phyloP scores from a whole-genome alignment of 2,797 vertebrate species.

The Leptodactylus fallax region DNA sequence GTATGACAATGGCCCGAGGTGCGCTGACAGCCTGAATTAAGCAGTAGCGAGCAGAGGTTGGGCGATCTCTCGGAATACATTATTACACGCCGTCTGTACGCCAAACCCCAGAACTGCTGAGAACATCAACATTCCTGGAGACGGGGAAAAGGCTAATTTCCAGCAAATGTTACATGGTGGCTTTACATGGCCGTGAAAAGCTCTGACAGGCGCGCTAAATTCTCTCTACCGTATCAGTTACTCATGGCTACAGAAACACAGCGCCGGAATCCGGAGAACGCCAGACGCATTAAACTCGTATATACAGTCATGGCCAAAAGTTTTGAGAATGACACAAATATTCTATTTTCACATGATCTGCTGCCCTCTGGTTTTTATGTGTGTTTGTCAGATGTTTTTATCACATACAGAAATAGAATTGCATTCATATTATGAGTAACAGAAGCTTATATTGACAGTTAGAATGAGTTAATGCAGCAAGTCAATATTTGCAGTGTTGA shows the following conservation, averaged over 20 bases:
- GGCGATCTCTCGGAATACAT: background rate
- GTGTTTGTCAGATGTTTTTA: too few relatives aligned
- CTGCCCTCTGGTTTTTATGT: too few relatives aligned
- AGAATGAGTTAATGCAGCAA: too few relatives aligned
- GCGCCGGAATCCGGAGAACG: background rate
- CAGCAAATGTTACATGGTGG: background rate
- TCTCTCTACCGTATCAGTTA: constrained; percentile 31
- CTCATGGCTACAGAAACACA: constrained; percentile 23
- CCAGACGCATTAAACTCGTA: background rate
- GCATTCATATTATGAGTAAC: too few relatives aligned
- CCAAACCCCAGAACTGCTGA: constrained; percentile 2
- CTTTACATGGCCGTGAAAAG: constrained; percentile 21
- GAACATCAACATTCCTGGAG: background rate
- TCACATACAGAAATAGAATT: too few relatives aligned
- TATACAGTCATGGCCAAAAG: too few relatives aligned
- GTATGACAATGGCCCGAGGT: background rate
- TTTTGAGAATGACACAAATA: too few relatives aligned
- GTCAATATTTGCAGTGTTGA: too few relatives aligned
- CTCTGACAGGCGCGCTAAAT: constrained; percentile 42
- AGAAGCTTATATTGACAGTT: too few relatives aligned
- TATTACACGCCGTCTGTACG: background rate
- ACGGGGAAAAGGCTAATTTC: constrained; percentile 11
- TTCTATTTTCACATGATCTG: too few relatives aligned
- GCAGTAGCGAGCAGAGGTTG: background rate
- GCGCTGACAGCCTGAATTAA: background rate